Conservation (phyloP, 2,888 invertebrate species). For the Cyclophora albipunctata region DNA sequence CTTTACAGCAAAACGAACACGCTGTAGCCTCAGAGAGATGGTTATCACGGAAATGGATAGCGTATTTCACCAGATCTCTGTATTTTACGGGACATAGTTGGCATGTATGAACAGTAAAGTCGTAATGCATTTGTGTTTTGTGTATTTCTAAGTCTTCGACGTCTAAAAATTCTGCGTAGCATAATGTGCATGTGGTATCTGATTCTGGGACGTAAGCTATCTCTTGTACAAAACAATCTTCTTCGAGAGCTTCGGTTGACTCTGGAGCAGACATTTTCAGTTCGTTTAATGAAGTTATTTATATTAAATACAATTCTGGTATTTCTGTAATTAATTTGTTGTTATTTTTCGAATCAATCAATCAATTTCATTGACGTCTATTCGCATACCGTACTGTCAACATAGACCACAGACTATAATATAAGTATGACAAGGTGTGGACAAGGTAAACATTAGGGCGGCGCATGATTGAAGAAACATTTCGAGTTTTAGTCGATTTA, state of each 20-base stretch:
- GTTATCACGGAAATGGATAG: conserved; percentile 36
- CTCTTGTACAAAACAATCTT: conserved; percentile 2
- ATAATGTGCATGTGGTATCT: conserved; percentile 41
- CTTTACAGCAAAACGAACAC: conserved; percentile 41
- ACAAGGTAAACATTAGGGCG: too few species aligned
- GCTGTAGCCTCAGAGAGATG: conserved; percentile 34
- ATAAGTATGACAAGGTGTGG: too few species aligned
- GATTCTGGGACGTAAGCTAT: conserved; percentile 16
- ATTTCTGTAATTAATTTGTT: too few species aligned
- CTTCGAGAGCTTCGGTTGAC: background rate
- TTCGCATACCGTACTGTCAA: too few species aligned
- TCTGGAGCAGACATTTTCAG: conserved; percentile 5
- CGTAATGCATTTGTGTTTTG: conserved; percentile 38
- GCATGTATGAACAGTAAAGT: conserved; percentile 21
- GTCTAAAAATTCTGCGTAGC: conserved; percentile 54
- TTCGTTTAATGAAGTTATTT: too few species aligned
- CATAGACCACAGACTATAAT: too few species aligned
- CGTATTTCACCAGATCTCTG: conserved; percentile 31
- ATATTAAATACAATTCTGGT: too few species aligned
- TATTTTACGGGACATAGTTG: conserved; percentile 34
- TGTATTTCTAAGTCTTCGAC: conserved; percentile 45
- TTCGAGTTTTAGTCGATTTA: too few species aligned
- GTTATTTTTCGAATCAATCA: too few species aligned
- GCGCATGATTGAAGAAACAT: too few species aligned
- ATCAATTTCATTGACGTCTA: too few species aligned